Conservation (phyloP, 2,113 vertebrate species). For the Pteronura brasiliensis region DNA sequence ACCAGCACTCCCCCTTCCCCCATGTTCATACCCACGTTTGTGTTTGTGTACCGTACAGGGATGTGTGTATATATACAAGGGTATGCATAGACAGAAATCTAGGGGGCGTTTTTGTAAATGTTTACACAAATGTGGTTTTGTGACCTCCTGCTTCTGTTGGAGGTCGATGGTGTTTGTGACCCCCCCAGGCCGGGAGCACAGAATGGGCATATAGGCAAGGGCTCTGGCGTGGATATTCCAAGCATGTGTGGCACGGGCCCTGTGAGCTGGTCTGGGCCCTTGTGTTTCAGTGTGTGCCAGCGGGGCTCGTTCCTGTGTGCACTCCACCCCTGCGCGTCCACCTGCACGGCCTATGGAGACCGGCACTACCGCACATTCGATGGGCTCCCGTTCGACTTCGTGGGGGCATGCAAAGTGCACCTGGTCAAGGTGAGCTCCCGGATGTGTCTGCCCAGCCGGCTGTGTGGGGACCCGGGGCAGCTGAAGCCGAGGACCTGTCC, state of each 20-base stretch:
- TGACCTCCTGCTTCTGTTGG: neutral
- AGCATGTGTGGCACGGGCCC: accelerated
- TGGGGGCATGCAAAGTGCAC: constrained; percentile 93
- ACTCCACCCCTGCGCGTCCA: constrained; percentile 93
- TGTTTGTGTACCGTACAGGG: neutral
- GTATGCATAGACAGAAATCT: neutral
- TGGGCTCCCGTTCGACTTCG: constrained; percentile 93
- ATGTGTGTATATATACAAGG: neutral
- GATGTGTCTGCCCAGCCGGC: neutral
- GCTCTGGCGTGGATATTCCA: neutral
- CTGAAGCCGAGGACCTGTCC: neutral
- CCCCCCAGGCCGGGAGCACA: no score
- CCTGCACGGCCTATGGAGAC: constrained; percentile 94
- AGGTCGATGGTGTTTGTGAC: neutral
- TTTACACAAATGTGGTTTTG: neutral
- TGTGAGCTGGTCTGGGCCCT: accelerated
- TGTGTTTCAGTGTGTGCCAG: constrained; percentile 90
- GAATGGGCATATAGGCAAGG: neutral
- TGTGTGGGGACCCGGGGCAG: neutral
- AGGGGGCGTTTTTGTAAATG: neutral
- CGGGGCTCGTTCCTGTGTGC: constrained; percentile 92
- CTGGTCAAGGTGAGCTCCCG: constrained; percentile 91
- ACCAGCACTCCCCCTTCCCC: neutral
- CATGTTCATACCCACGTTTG: neutral
- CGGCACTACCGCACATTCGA: constrained; percentile 97